Evolutionary conservation across 1,140 invertebrate species (phyloP).

Genomic region (Ectropis grisescens): DNA sequence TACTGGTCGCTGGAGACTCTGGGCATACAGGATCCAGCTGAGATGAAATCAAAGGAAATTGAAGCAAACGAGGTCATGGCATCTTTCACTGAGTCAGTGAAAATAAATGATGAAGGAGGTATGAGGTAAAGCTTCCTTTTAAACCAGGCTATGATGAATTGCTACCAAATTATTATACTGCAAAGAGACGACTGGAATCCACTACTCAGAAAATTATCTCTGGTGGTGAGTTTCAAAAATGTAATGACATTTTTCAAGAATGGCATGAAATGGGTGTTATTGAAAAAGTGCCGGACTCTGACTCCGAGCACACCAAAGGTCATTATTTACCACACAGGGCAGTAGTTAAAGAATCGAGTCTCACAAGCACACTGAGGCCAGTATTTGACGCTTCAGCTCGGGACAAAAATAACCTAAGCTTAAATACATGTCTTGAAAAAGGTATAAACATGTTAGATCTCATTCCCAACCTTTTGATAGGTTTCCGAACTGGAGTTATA

Average conservation of each 20-base stretch:
- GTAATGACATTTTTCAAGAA: constrained; percentile 26
- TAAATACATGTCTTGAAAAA: constrained; percentile 15
- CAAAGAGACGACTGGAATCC: constrained; percentile 25
- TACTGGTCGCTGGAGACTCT: constrained; percentile 39
- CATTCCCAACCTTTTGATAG: constrained; percentile 37
- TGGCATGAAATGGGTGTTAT: constrained; percentile 29
- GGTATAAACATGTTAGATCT: constrained; percentile 41
- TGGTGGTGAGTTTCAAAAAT: constrained; percentile 20
- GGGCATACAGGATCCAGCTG: constrained; percentile 36
- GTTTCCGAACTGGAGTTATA: constrained; percentile 35
- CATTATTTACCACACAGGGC: constrained; percentile 39
- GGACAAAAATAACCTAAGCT: constrained; percentile 14
- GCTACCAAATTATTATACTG: constrained; percentile 30
- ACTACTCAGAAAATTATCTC: constrained; percentile 17
- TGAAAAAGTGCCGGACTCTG: constrained; percentile 5
- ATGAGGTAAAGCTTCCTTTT: constrained; percentile 4
- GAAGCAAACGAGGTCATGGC: background rate
- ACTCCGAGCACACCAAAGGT: background rate
- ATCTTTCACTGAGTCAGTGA: constrained; percentile 8
- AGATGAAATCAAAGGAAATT: constrained; percentile 12
- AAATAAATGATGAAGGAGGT: constrained; percentile 1
- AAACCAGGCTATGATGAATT: constrained; percentile 4
- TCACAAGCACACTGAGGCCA: constrained; percentile 19
- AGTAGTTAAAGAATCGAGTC: constrained; percentile 28
- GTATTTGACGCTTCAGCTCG: constrained; percentile 27